Evolutionary conservation across 2,888 invertebrate species (phyloP), one percentile per base, ranked within the genome.

Genomic region (Chrysodeixis includens): DNA sequence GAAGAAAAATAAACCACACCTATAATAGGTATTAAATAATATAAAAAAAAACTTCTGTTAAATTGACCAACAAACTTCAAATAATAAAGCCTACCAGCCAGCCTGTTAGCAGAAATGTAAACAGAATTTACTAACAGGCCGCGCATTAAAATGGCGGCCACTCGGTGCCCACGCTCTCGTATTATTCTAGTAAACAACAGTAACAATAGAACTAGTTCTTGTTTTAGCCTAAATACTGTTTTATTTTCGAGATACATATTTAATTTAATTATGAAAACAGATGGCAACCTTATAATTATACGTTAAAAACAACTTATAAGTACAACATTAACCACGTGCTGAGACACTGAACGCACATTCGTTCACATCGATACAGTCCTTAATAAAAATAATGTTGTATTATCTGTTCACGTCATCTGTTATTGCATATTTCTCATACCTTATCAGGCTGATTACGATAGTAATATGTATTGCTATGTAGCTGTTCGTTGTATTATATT

Each of bases 321-420:
- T 26, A 14, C 14, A 4, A 12, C 5, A 40, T n/a, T n/a, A 5
- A 40, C 40, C n/a, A n/a, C 40, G 40, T 40, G 40, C 40, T 6
- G n/a, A 12, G 35, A 12, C 4, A 35, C 14, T 35, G 2, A 32
- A 35, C 4, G 12, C 12, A 35, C 14, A 4, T 35, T 35, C 40
- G n/a, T 40, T n/a, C 40, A n/a, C n/a, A n/a, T n/a, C n/a, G n/a
- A n/a, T 5, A 49, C 46, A 3, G 10, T 10, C 4, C 20, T n/a
- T 12, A 18, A 18, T 51, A 51, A 56, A 60, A 10, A 14, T 63
- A 53, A 32, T 56, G 74, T 60, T 26, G 26, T 26, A 4, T 26
- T 75, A 69, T 74, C 75, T 44, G 56, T 20, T 22, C 59, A 71
- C 79, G 79, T 76, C 76, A 79, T 68, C 32, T 79, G 65, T 76